Evolutionary conservation across 1,140 invertebrate genomes (phyloP).

Genomic region (Kradibia gibbosae): DNA sequence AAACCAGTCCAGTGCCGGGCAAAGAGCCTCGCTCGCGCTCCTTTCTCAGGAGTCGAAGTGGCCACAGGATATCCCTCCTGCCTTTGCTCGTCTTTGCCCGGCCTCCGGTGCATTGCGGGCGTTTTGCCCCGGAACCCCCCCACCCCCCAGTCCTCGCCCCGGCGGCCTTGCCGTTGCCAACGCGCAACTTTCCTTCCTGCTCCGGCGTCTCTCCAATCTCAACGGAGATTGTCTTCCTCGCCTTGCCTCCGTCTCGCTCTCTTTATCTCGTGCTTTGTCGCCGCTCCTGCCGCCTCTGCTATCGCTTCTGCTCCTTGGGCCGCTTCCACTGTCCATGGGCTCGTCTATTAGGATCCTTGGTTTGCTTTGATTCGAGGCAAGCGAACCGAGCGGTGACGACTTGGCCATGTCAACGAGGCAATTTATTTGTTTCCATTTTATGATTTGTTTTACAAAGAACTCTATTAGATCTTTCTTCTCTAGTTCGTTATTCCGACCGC

Average conservation of each 20-base stretch:
- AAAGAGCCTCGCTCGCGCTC: slow-evolving; percentile 30
- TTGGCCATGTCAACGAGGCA: neutral
- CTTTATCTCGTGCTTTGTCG: no score
- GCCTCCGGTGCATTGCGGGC: no score
- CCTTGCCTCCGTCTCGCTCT: neutral
- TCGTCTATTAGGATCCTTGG: neutral
- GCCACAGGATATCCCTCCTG: neutral
- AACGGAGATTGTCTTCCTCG: neutral
- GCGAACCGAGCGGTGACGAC: neutral
- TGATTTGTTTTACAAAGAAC: neutral
- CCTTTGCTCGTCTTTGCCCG: no score
- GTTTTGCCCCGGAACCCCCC: neutral
- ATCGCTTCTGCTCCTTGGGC: neutral
- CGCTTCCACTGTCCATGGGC: neutral
- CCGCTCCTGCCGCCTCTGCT: no score
- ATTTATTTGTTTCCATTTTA: neutral
- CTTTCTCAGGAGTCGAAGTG: slow-evolving; percentile 26
- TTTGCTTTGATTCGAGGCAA: neutral
- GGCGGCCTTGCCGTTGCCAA: neutral
- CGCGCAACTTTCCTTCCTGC: slow-evolving; percentile 28
- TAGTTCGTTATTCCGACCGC: neutral
- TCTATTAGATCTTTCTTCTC: neutral
- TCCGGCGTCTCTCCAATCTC: slow-evolving; percentile 12
- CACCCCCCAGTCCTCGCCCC: neutral
- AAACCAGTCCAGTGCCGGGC: neutral